Evolutionary conservation across 1,140 invertebrate species (phyloP).

Genomic region (Drosophila aff.): DNA sequence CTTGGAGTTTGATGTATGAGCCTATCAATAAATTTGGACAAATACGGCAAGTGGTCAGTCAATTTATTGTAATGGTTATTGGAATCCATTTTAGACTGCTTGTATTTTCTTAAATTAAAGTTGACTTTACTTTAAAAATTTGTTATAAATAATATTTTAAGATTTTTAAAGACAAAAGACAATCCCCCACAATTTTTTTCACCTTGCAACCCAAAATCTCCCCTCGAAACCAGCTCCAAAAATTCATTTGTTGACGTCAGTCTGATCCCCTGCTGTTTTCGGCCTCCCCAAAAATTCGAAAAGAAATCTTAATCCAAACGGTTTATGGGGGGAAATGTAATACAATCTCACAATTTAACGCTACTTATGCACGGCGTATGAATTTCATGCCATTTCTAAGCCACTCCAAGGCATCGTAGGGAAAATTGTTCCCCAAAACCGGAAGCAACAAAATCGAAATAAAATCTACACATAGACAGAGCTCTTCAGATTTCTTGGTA

Average conservation of each 20-base stretch:
- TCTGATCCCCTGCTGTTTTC: constrained; percentile 15
- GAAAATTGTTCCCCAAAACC: constrained; percentile 9
- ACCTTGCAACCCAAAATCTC: neutral
- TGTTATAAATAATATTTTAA: neutral
- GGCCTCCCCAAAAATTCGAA: constrained; percentile 21
- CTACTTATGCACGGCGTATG: constrained; percentile 63
- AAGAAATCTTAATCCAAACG: constrained; percentile 50
- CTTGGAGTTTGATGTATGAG: constrained; percentile 38
- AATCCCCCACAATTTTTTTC: neutral
- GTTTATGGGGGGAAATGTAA: constrained; percentile 47
- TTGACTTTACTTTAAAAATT: neutral
- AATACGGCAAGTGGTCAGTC: constrained; percentile 40
- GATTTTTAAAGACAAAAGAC: too few species aligned
- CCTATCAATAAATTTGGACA: constrained; percentile 46
- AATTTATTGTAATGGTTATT: constrained; percentile 4
- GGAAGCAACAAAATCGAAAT: constrained; percentile 35
- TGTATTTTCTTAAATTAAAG: constrained; percentile 1
- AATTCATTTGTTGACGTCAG: constrained; percentile 31
- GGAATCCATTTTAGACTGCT: neutral
- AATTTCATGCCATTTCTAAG: constrained; percentile 60
- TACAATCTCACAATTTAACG: constrained; percentile 69
- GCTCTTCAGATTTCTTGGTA: constrained; percentile 6
- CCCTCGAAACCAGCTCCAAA: constrained; percentile 1
- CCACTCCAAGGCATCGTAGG: constrained; percentile 16
- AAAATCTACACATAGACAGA: constrained; percentile 30